A percentile compares a stretch with the other conserved stretches of the same genome.
phyloP scores from a whole-genome alignment of 92 coral and sea anemone genomes.

The Hydrozoanthus gracilis region DNA sequence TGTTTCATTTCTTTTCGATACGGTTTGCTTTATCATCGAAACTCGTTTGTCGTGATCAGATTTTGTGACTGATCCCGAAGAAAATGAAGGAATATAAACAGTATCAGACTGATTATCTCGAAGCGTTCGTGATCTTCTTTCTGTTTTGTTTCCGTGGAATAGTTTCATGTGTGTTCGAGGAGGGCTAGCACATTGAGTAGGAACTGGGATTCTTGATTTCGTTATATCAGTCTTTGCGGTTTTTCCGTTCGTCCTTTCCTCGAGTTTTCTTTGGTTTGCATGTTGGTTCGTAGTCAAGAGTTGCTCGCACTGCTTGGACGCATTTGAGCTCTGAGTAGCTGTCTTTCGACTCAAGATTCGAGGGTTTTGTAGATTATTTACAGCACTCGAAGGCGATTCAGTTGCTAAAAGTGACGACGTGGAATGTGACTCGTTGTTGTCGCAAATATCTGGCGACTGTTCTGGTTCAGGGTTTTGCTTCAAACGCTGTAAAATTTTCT shows the following conservation, averaged over 20 bases:
- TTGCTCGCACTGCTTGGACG: neutral
- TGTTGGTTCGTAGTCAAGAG: conserved; percentile 3
- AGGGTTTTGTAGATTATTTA: neutral
- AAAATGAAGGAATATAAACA: conserved; percentile 45
- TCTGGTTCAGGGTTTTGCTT: conserved; percentile 43
- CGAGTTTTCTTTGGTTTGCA: neutral
- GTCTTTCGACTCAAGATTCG: neutral
- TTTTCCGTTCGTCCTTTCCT: conserved; percentile 6
- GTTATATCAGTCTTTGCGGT: neutral
- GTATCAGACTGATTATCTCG: conserved; percentile 5
- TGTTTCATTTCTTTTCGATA: conserved; percentile 32
- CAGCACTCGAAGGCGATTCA: neutral
- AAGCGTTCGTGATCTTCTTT: neutral
- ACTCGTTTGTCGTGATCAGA: conserved; percentile 60
- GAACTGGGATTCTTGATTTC: conserved; percentile 27
- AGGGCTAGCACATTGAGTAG: conserved; percentile 23
- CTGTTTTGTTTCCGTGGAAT: neutral
- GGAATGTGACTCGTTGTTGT: neutral
- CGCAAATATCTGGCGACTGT: neutral
- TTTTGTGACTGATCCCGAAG: conserved; percentile 22
- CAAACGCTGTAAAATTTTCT: conserved; percentile 63
- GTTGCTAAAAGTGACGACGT: neutral
- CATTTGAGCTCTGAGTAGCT: neutral
- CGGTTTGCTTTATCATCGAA: conserved; percentile 61
- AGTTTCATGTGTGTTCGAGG: conserved; percentile 25